A percentile compares a stretch with the other conserved stretches of the same genome.
phyloP scores from a whole-genome alignment of 1,140 invertebrate species.

The Drosophila cardini region DNA sequence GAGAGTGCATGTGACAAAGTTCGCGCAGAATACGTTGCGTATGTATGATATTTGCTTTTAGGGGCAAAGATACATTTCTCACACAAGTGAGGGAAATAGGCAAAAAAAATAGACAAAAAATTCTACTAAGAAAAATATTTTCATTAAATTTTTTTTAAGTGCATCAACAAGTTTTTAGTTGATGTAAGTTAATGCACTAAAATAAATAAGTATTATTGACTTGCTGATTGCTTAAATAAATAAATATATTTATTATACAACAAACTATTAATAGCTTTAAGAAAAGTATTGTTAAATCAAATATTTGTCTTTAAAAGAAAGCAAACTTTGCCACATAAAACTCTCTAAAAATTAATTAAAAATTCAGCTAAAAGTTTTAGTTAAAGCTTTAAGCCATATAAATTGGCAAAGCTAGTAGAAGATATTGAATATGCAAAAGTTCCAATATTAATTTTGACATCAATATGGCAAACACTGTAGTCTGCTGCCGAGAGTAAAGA shows the following conservation, averaged over 20 bases:
- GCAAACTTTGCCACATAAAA: neutral
- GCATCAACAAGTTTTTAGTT: too few species aligned
- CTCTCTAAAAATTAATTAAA: neutral
- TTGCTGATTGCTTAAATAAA: too few species aligned
- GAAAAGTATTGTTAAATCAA: too few species aligned
- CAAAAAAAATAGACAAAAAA: slow-evolving; percentile 19
- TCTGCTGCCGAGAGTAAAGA: slow-evolving; percentile 14
- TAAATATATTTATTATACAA: too few species aligned
- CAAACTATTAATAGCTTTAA: too few species aligned
- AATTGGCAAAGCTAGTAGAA: slow-evolving; percentile 22
- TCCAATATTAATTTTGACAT: slow-evolving; percentile 8
- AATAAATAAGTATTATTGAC: too few species aligned
- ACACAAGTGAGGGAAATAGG: neutral
- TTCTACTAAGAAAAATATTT: too few species aligned
- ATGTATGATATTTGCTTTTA: slow-evolving; percentile 26
- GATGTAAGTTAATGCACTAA: too few species aligned
- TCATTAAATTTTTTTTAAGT: too few species aligned
- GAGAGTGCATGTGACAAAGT: slow-evolving; percentile 20
- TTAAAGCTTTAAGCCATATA: slow-evolving; percentile 1
- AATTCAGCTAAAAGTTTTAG: slow-evolving; percentile 2
- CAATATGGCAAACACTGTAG: slow-evolving; percentile 9
- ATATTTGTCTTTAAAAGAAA: too few species aligned
- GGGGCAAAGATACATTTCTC: slow-evolving; percentile 6
- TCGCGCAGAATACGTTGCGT: slow-evolving; percentile 18
- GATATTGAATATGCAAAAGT: slow-evolving; percentile 13